Conservation (phyloP, 1,140 invertebrate species). For the Helicorthomorpha holstii region DNA sequence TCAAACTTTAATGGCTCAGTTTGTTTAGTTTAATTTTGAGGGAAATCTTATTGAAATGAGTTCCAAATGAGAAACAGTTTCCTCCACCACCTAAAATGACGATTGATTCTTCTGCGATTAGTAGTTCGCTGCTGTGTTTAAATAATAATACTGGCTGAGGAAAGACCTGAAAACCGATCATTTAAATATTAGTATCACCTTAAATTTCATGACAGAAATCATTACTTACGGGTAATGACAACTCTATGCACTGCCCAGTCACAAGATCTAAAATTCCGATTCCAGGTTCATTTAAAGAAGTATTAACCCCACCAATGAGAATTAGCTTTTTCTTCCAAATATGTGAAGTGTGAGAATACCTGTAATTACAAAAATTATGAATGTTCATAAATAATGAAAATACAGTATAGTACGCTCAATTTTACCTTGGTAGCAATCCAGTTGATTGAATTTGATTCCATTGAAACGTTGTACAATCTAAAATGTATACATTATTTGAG, state of each 20-base stretch:
- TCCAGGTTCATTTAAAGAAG: slow-evolving; percentile 21
- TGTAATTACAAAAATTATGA: neutral
- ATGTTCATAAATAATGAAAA: neutral
- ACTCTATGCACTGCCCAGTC: slow-evolving; percentile 19
- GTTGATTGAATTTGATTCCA: neutral
- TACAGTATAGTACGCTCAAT: neutral
- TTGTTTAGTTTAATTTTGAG: slow-evolving; percentile 5
- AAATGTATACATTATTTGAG: neutral
- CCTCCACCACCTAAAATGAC: slow-evolving; percentile 32
- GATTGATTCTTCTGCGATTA: slow-evolving; percentile 17
- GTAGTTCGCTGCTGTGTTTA: slow-evolving; percentile 24
- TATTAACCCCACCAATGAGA: slow-evolving; percentile 27
- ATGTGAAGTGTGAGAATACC: slow-evolving; percentile 23
- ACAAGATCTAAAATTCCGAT: slow-evolving; percentile 25
- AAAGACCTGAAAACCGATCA: neutral
- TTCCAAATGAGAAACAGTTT: slow-evolving; percentile 38
- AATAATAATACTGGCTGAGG: slow-evolving; percentile 23
- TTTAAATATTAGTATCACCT: too few species aligned
- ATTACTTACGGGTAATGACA: slow-evolving; percentile 23
- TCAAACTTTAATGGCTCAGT: too few species aligned
- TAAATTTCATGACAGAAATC: too few species aligned
- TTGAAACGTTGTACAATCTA: neutral
- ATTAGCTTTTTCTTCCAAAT: slow-evolving; percentile 21
- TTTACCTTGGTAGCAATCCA: slow-evolving; percentile 3
- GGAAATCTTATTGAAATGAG: slow-evolving; percentile 26